Conservation (phyloP, 2,797 vertebrate genomes). For the Distichodus sexfasciatus region DNA sequence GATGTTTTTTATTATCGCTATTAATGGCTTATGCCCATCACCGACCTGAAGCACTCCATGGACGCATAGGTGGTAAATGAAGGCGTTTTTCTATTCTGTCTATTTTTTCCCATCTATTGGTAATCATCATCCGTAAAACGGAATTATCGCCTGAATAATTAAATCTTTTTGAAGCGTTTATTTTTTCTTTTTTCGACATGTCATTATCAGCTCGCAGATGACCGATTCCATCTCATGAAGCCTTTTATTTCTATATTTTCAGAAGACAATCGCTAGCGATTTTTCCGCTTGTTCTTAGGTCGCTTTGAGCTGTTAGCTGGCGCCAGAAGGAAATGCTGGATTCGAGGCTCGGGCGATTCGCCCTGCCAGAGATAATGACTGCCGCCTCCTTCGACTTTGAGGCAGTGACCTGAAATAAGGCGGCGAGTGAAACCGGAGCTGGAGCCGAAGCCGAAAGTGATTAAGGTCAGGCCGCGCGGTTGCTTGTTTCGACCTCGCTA, state of each 20-base stretch:
- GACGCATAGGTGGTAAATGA: too few species aligned
- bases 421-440: conserved; percentile 76
- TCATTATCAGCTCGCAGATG: conserved; percentile 21
- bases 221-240: conserved; percentile 22
- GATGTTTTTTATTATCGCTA: conserved; percentile 19
- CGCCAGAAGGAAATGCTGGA: too few species aligned
- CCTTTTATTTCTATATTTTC: conserved; percentile 23
- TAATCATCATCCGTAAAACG: conserved; percentile 27
- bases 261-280: too few species aligned
- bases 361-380: conserved; percentile 79
- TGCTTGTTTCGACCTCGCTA: conserved; percentile 72
- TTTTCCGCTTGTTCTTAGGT: too few species aligned
- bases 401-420: conserved; percentile 81
- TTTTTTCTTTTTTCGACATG: conserved; percentile 19
- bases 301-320: too few species aligned
- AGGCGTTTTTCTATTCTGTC: too few species aligned
- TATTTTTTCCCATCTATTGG: conserved; percentile 18
- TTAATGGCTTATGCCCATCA: too few species aligned
- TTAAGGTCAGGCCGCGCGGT: conserved; percentile 78
- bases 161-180: conserved; percentile 24
- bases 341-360: conserved; percentile 80
- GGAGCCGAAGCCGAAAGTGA: conserved; percentile 77
- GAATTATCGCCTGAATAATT: conserved; percentile 32
- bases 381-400: conserved; percentile 80
- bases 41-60: too few species aligned